Evolutionary conservation across 2,113 vertebrate species (phyloP), one percentile per base, ranked within the genome.

Genomic region (Cervus canadensis): DNA sequence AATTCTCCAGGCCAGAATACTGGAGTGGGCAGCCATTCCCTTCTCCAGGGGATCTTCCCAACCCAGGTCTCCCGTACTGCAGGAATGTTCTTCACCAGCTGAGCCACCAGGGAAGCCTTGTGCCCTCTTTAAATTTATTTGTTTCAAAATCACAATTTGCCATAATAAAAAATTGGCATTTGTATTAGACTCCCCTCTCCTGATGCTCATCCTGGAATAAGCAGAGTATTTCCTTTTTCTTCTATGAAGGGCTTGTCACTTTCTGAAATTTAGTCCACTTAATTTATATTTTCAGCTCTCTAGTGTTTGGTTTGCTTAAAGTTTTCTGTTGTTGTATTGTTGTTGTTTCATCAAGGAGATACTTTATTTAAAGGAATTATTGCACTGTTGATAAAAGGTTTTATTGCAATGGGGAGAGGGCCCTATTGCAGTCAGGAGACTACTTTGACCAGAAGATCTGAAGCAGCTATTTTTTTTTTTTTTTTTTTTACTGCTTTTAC

Each of bases 241-340:
- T 15, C 21, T 50, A 43, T 7, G 33, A 84, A 56, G 6, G 21
- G 4, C 43, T 78, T 62, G n/a, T 13, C 45, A 64, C n/a, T 86
- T 91, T 78, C 28, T 86, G 25, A 81, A 92, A 59, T 87, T 87
- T 67, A 57, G 17, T 81, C 79, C 82, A 57, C 10, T 48, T 87
- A 86, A 54, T 81, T 56, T 48, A 40, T 17, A 36, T 57, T 67
- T 64, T 67, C 14, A 57, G 12, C 16, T 95, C 3, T 81, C 25
- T 64, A 78, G 36, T 15, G 4, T 54, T 87, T 87, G 33, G 13
- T 43, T 52, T 87, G 8, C 36, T 76, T 48, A 33, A 11, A 19
- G 30, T 50, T 23, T 59, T 76, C 59, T 45, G 25, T 94, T 78
- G 12, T 62, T 54, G 19, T 40, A 5, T 48, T 59, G 7, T 52